Conservation (phyloP, 2,888 invertebrate genomes). For the Branchipolynoe longqiensis region DNA sequence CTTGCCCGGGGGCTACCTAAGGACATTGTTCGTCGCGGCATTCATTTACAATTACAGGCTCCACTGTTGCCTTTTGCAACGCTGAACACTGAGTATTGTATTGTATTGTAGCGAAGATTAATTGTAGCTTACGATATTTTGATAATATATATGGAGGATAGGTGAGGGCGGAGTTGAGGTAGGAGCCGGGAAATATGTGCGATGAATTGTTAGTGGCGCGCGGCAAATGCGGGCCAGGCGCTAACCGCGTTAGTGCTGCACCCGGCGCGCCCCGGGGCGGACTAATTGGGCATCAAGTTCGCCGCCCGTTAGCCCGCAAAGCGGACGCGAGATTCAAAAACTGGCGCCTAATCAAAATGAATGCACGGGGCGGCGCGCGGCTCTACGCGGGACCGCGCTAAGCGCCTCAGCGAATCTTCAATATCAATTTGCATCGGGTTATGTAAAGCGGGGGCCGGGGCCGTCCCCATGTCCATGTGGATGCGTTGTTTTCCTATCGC, state of each 20-base stretch:
- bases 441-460: conserved; percentile 27
- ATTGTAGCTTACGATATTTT: too few species aligned
- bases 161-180: too few species aligned
- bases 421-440: conserved; percentile 52
- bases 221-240: not conserved
- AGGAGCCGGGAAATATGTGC: too few species aligned
- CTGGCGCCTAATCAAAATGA: conserved; percentile 44
- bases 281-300: conserved; percentile 26
- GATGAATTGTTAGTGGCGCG: too few species aligned
- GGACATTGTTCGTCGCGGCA: too few species aligned
- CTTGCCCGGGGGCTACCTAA: too few species aligned
- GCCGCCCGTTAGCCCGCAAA: conserved; percentile 10
- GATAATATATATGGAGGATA: too few species aligned
- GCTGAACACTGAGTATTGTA: too few species aligned
- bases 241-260: conserved; percentile 26
- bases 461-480: not conserved
- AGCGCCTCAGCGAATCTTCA: conserved; percentile 49
- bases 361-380: conserved; percentile 2
- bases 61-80: too few species aligned
- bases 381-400: conserved; percentile 42
- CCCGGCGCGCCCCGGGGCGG: conserved; percentile 9
- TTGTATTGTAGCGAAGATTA: too few species aligned
- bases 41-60: too few species aligned
- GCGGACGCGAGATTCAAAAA: conserved; percentile 34
- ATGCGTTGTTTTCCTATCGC: too few species aligned